Percentiles rank a stretch among this genome's conserved stretches.
phyloP scores from a whole-genome alignment of 2,888 invertebrate species.

The Drosophila mimetica region DNA sequence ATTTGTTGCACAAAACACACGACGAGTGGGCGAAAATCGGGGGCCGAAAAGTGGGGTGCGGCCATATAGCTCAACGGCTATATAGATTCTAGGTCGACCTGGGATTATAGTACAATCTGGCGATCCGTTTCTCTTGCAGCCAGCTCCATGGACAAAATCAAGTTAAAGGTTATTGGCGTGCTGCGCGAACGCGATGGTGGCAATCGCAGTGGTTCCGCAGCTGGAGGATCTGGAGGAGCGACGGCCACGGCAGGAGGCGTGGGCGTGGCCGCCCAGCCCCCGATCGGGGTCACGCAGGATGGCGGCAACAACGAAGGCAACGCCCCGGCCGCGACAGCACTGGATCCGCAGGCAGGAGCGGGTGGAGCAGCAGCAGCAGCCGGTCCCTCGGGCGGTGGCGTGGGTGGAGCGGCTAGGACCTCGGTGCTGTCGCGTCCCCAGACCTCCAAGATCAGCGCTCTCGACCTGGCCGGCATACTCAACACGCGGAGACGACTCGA shows the following conservation, averaged over 20 bases:
- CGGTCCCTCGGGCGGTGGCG: slow-evolving; percentile 20
- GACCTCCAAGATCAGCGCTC: slow-evolving; percentile 74
- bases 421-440: slow-evolving; percentile 66
- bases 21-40: slow-evolving; percentile 43
- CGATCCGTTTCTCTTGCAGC: slow-evolving; percentile 24
- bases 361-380: neutral
- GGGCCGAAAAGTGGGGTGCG: slow-evolving; percentile 32
- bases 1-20: slow-evolving; percentile 77
- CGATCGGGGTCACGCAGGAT: slow-evolving; percentile 73
- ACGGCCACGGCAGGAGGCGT: slow-evolving; percentile 10
- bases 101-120: slow-evolving; percentile 28
- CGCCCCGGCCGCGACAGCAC: slow-evolving; percentile 48
- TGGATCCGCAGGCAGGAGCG: slow-evolving; percentile 38
- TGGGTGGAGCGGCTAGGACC: slow-evolving; percentile 68
- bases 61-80: slow-evolving; percentile 5
- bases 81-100: slow-evolving; percentile 45
- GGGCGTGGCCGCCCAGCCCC: slow-evolving; percentile 53
- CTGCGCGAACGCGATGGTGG: slow-evolving; percentile 81
- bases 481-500: slow-evolving; percentile 81
- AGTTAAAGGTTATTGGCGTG: slow-evolving; percentile 82
- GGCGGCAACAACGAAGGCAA: slow-evolving; percentile 63
- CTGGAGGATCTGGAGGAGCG: slow-evolving; percentile 18
- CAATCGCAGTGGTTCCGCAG: slow-evolving; percentile 64
- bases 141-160: slow-evolving; percentile 79
- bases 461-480: slow-evolving; percentile 81